These are phyloP conservation scores for Chinchilla lanigera DNA, from an alignment of 2,113 vertebrate genomes.

Conservation along the genomic window DNA sequence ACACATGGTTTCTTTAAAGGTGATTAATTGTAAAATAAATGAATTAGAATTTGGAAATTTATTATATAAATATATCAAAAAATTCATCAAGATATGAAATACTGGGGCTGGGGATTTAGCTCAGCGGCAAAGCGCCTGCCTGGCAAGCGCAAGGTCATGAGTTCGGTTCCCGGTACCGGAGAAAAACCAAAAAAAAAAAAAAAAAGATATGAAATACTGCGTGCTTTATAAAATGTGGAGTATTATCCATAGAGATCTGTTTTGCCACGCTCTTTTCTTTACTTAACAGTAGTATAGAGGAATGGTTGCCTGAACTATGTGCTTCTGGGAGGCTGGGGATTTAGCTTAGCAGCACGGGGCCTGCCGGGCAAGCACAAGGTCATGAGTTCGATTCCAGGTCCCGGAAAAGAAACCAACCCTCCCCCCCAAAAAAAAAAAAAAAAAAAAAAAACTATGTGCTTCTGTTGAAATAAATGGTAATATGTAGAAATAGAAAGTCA, in stretches of 20 bases:
- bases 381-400: too few species aligned
- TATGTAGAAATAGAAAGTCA: not conserved
- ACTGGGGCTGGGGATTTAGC: too few species aligned
- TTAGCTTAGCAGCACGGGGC: too few species aligned
- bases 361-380: too few species aligned
- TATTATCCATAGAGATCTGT: not conserved
- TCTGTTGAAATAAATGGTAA: not conserved
- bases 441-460: not conserved
- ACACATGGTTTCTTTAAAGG: not conserved
- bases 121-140: too few species aligned
- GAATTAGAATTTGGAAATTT: not conserved
- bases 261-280: not conserved
- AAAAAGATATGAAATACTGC: not conserved
- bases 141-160: too few species aligned
- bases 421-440: too few species aligned
- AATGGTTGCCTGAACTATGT: not conserved
- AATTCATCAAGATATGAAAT: not conserved
- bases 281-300: not conserved
- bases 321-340: too few species aligned
- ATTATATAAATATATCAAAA: not conserved
- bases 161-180: too few species aligned
- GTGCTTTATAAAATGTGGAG: not conserved
- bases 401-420: too few species aligned
- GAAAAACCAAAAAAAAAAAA: too few species aligned
- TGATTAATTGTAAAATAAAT: not conserved